A percentile compares a stretch with the other conserved stretches of the same genome.
Evolutionary conservation across 2,113 vertebrate genomes (phyloP).

Genomic region (Damaliscus lunatus): DNA sequence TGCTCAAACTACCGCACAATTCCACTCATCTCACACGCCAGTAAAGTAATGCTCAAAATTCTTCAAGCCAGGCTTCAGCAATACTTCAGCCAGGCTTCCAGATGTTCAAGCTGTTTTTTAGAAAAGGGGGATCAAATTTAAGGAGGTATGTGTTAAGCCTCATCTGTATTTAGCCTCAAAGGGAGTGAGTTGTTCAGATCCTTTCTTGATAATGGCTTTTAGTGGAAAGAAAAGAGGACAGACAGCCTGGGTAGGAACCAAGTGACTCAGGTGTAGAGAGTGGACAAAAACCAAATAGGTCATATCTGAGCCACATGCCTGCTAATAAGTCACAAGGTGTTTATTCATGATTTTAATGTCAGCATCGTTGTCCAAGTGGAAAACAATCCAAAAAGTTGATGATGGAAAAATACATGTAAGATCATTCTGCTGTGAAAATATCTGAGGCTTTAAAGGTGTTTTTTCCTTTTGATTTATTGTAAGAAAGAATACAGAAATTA

Average conservation of each 20-base stretch:
- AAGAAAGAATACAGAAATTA: conserved; percentile 17
- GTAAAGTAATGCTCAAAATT: background rate
- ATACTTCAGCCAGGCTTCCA: background rate
- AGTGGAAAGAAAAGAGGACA: background rate
- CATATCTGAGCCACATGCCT: background rate
- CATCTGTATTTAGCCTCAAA: background rate
- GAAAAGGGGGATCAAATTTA: background rate
- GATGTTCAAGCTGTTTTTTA: background rate
- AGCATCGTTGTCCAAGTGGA: background rate
- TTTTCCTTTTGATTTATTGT: background rate
- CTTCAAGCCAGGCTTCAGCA: background rate
- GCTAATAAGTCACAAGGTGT: background rate
- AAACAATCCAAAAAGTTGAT: background rate
- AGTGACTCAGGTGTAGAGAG: background rate
- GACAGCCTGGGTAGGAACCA: background rate
- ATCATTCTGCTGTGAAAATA: background rate
- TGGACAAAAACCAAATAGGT: background rate
- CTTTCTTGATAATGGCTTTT: background rate
- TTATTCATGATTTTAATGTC: background rate
- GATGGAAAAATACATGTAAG: background rate
- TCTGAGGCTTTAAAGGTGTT: background rate
- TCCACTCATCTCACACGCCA: background rate
- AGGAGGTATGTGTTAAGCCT: background rate
- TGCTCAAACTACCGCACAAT: background rate
- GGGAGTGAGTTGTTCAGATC: background rate